Conservation (phyloP, 2,888 invertebrate species). For the Pristionchus fissidentatus region DNA sequence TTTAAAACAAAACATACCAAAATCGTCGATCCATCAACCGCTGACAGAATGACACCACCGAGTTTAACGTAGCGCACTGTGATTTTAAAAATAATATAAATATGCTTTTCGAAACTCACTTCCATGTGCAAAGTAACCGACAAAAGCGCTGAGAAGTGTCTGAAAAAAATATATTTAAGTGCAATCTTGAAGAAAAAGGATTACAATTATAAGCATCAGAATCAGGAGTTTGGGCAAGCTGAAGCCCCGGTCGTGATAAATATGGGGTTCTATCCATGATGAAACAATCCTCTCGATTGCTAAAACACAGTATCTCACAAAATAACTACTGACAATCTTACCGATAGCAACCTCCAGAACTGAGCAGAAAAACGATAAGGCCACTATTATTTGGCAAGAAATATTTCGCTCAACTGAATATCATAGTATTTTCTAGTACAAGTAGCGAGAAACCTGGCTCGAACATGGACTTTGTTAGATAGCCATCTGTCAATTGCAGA, state of each 20-base stretch:
- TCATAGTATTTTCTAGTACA: too few species aligned
- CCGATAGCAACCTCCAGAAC: background rate
- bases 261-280: conserved; percentile 2
- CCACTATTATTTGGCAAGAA: background rate
- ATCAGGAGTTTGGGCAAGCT: background rate
- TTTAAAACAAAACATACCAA: background rate
- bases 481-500: background rate
- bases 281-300: background rate
- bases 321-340: background rate
- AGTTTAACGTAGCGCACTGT: background rate
- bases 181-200: accelerated
- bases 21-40: background rate
- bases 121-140: background rate
- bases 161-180: background rate
- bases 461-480: background rate
- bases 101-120: background rate
- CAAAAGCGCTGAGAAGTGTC: background rate
- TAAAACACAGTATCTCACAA: background rate
- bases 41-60: background rate
- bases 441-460: too few species aligned
- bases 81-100: background rate
- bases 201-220: background rate
- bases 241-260: background rate
- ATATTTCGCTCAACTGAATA: background rate
- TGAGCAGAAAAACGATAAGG: conserved; percentile 11